Percentiles rank a stretch among this genome's conserved stretches.
These are phyloP conservation scores for Eidolon dupreanum DNA, from an alignment of 2,797 vertebrate species.

Conservation along the genomic window DNA sequence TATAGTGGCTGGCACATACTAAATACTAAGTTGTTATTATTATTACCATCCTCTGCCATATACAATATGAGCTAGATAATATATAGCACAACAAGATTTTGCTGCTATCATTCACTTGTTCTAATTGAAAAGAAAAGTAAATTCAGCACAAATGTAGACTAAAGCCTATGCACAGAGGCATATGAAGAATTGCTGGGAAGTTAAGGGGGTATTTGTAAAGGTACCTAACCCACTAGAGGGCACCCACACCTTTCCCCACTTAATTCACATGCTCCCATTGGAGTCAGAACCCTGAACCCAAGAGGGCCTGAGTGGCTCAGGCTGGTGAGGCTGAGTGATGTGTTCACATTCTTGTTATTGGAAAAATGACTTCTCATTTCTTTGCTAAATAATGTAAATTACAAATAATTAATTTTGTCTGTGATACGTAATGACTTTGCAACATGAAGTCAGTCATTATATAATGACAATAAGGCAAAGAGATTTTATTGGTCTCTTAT, in stretches of 20 bases:
- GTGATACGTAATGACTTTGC: background rate
- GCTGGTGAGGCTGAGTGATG: background rate
- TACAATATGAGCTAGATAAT: background rate
- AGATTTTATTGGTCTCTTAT: constrained; percentile 1
- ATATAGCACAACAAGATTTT: background rate
- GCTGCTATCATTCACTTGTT: background rate
- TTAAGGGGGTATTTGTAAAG: background rate
- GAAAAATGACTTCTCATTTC: background rate
- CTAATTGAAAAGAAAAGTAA: background rate
- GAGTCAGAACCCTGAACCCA: background rate
- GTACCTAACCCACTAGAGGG: background rate
- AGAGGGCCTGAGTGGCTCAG: background rate
- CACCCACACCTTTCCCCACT: background rate
- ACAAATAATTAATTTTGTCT: constrained; percentile 51
- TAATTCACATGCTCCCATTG: background rate
- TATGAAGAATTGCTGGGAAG: background rate
- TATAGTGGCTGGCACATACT: background rate
- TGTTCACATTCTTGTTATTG: background rate
- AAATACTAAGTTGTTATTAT: background rate
- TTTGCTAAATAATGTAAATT: constrained; percentile 28
- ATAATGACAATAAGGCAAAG: background rate
- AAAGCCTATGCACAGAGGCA: background rate
- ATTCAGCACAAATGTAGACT: background rate
- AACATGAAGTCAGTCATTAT: background rate
- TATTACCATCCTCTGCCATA: background rate